Conservation (phyloP, 2,888 invertebrate genomes). For the Trilocha varians region DNA sequence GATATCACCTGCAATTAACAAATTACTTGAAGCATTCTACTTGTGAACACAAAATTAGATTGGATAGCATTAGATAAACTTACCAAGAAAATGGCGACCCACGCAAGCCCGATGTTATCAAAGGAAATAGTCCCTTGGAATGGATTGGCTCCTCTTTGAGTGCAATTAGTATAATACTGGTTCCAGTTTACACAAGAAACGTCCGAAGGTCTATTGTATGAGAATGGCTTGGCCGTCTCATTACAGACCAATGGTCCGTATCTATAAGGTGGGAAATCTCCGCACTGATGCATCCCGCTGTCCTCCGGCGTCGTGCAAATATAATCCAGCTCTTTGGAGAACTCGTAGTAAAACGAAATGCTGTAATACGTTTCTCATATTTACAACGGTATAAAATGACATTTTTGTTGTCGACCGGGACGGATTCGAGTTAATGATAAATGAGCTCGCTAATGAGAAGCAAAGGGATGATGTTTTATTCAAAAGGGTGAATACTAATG, state of each 20-base stretch:
- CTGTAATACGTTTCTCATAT: constrained; percentile 37
- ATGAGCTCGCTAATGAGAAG: constrained; percentile 14
- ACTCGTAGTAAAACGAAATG: constrained; percentile 88
- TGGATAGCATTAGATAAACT: constrained; percentile 44
- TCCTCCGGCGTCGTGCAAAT: constrained; percentile 95
- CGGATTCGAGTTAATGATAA: constrained; percentile 13
- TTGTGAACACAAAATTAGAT: neutral
- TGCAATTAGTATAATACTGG: constrained; percentile 96
- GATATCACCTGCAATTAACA: constrained; percentile 89
- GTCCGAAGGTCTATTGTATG: constrained; percentile 78
- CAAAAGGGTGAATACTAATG: constrained; percentile 8
- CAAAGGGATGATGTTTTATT: constrained; percentile 12
- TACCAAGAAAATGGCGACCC: constrained; percentile 99
- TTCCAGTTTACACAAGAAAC: constrained; percentile 98
- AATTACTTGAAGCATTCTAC: constrained; percentile 10
- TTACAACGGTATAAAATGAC: neutral
- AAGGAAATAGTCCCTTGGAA: constrained; percentile 99
- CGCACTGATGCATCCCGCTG: constrained; percentile 95
- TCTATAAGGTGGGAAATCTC: constrained; percentile 85
- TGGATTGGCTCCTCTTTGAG: constrained; percentile 94
- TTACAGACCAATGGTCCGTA: constrained; percentile 84
- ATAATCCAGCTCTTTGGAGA: constrained; percentile 93
- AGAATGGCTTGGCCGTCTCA: constrained; percentile 76
- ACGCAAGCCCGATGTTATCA: constrained; percentile 99
- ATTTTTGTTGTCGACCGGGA: neutral